A percentile compares a stretch with the other conserved stretches of the same genome.
Evolutionary conservation across 2,113 vertebrate species (phyloP).

Genomic region (Menura novaehollandiae): DNA sequence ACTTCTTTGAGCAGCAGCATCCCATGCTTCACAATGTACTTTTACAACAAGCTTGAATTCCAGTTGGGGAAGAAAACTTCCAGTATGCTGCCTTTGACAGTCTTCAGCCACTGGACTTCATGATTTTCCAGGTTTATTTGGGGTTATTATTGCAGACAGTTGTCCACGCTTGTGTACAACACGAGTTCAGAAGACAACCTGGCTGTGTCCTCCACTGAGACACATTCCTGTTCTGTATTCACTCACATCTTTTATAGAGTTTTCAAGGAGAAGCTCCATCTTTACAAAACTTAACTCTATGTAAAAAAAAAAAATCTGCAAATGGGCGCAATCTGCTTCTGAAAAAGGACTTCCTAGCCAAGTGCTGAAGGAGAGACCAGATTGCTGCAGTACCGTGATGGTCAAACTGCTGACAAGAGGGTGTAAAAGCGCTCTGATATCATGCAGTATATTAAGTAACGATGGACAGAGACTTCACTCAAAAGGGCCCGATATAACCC

Average conservation of each 20-base stretch:
- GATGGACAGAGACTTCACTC: neutral
- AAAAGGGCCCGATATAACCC: neutral
- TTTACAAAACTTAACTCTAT: neutral
- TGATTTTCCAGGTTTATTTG: neutral
- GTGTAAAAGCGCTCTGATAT: neutral
- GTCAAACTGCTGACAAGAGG: neutral
- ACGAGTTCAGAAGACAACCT: neutral
- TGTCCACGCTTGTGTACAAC: neutral
- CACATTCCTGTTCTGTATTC: neutral
- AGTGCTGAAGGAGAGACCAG: neutral
- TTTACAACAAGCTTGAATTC: neutral
- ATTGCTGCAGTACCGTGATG: neutral
- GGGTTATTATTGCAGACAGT: neutral
- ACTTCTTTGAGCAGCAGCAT: neutral
- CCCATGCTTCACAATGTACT: neutral
- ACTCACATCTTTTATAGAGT: neutral
- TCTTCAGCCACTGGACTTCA: neutral
- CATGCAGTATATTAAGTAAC: neutral
- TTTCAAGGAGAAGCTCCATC: neutral
- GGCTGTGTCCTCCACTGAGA: neutral
- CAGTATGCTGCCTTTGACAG: neutral
- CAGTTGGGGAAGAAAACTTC: neutral
- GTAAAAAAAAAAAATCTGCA: neutral
- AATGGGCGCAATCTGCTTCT: neutral
- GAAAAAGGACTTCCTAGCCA: neutral